Base-by-base conservation (phyloP, 2,888 invertebrate species). In the Volucella inanis region DNA sequence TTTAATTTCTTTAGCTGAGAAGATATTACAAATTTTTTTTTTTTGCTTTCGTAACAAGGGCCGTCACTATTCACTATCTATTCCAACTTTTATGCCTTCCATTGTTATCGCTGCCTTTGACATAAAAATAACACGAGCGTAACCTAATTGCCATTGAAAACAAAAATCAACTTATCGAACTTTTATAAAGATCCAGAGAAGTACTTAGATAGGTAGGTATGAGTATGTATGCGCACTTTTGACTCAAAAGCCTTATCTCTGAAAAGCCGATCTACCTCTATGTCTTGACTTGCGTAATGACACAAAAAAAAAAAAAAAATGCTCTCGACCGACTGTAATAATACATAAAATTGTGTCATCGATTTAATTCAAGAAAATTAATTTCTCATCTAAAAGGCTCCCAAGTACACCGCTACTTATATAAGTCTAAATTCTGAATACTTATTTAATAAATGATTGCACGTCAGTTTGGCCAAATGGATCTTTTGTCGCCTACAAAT, bases 401-500 rank as follows among this genome's bases (percentile, higher is more conserved):
- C 31, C 57, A 31, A 11, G 50, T 43, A 71, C 41, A 75, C 65
- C 50, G 41, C 38, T 3, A 31, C 54, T 43, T 57, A 67, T 57
- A 67, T 67, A 49, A 12, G 50, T 59, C 43, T 52, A 39, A 38
- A 54, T 59, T 62, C 3, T 14, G 4, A 68, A 11, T 22, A 52
- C 9, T 61, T 61, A 70, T 75, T 70, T 39, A 61, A 61, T 80
- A 54, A 80, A 57, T 71, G 79, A 79, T 64, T 70, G 59, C 68
- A 68, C 68, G 78, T 65, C 74, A 74, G 75, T 22, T 31, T 75
- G 68, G 55, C 79, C 79, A 71, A 79, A 83, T 74, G 14, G 59
- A 39, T 67, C 80, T 71, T 79, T 80, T 84, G 75, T 84, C 80
- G 80, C 84, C 80, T 75, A 75, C 64, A 41, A 18, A 59, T 50